A percentile compares a stretch with the other conserved stretches of the same genome.
These are phyloP conservation scores for Gadopsis marmoratus DNA, from an alignment of 2,797 vertebrate genomes.

Conservation along the genomic window DNA sequence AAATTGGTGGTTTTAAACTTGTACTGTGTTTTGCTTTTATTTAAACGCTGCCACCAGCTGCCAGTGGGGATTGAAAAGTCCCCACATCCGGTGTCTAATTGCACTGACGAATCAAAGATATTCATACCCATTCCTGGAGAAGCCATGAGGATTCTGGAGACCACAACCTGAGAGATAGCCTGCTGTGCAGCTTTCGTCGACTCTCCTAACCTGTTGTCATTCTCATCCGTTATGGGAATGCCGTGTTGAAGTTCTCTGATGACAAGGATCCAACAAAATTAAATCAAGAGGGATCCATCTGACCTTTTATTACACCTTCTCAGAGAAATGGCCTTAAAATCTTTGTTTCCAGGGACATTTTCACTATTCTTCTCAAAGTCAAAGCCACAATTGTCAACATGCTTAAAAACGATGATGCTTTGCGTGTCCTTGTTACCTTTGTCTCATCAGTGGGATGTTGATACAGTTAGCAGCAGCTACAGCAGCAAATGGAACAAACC, in stretches of 20 bases:
- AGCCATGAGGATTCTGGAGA: slow-evolving; percentile 98
- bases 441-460: slow-evolving; percentile 98
- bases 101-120: background rate
- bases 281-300: background rate
- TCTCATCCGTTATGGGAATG: slow-evolving; percentile 94
- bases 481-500: slow-evolving; percentile 98
- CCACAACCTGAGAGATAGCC: slow-evolving; percentile 95
- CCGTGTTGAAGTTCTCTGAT: slow-evolving; percentile 94
- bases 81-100: background rate
- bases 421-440: slow-evolving; percentile 86
- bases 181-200: slow-evolving; percentile 94
- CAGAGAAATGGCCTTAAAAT: background rate
- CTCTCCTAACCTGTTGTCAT: slow-evolving; percentile 94
- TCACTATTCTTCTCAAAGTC: background rate
- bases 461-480: slow-evolving; percentile 99
- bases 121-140: slow-evolving; percentile 97
- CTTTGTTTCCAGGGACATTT: background rate
- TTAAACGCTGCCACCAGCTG: background rate
- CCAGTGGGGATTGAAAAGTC: no score
- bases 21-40: background rate
- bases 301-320: background rate
- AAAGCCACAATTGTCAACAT: background rate
- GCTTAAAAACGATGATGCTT: background rate
- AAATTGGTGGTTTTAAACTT: background rate
- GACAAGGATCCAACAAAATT: background rate